These are phyloP conservation scores for Melierax canorus DNA, from an alignment of 2,113 vertebrate species.

Conservation along the genomic window DNA sequence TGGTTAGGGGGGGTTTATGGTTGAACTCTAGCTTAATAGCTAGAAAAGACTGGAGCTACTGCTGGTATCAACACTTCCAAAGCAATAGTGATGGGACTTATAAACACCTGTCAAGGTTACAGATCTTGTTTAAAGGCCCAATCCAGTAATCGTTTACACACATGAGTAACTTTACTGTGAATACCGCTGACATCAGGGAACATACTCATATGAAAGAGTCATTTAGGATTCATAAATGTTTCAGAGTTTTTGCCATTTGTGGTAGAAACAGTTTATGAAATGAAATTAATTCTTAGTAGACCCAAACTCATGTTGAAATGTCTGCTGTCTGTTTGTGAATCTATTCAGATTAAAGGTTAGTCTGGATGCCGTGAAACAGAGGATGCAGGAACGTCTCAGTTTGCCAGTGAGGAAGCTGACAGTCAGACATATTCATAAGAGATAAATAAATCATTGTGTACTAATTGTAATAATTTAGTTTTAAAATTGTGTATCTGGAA, in stretches of 20 bases:
- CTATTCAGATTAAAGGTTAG: neutral
- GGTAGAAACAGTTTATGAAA: neutral
- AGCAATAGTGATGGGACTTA: neutral
- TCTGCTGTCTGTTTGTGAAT: neutral
- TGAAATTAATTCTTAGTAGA: neutral
- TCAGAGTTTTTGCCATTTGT: neutral
- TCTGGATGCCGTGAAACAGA: neutral
- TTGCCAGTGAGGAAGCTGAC: neutral
- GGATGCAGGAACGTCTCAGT: neutral
- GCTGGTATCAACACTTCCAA: neutral
- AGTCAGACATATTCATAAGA: neutral
- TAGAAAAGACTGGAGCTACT: neutral
- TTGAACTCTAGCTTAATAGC: neutral
- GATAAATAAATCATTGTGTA: neutral
- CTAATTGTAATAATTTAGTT: neutral
- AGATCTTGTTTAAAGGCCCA: neutral
- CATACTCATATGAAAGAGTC: neutral
- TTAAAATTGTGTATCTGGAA: neutral
- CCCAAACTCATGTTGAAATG: neutral
- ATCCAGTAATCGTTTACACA: neutral
- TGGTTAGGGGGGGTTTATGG: neutral
- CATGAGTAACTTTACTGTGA: neutral
- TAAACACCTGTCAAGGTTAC: neutral
- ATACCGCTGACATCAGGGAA: neutral
- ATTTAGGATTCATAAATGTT: neutral